Conservation (phyloP, 1,140 invertebrate species). For the Manduca sexta region DNA sequence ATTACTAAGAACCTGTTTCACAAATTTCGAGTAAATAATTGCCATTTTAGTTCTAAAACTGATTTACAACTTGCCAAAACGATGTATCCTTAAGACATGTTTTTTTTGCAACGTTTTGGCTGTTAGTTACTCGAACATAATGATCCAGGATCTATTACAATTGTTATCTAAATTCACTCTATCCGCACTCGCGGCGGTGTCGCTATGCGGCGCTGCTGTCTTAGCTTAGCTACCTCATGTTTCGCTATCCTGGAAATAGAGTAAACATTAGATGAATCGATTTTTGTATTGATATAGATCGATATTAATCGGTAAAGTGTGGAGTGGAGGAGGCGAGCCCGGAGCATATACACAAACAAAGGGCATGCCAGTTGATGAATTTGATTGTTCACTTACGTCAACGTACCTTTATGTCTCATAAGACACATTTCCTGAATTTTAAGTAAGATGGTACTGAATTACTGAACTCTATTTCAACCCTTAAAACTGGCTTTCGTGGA, state of each 20-base stretch:
- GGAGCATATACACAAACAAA: too few relatives aligned
- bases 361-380: too few relatives aligned
- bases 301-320: not conserved
- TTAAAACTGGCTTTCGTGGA: not conserved
- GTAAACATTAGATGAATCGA: not conserved
- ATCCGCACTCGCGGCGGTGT: slow-evolving; percentile 38
- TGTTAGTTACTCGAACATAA: too few relatives aligned
- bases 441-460: not conserved
- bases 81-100: too few relatives aligned
- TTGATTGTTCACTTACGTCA: not conserved
- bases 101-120: too few relatives aligned
- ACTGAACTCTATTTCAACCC: not conserved
- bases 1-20: too few relatives aligned
- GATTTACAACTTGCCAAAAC: too few relatives aligned
- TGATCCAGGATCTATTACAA: too few relatives aligned
- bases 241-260: slow-evolving; percentile 43
- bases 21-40: too few relatives aligned
- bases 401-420: not conserved
- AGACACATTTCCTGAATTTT: not conserved
- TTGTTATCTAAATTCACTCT: slow-evolving; percentile 18
- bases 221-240: slow-evolving; percentile 30
- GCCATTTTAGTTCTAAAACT: too few relatives aligned
- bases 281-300: not conserved
- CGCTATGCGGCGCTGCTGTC: slow-evolving; percentile 33
- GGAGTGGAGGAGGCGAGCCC: not conserved